Conservation (phyloP, 2,797 vertebrate species). For the Lemur catta region DNA sequence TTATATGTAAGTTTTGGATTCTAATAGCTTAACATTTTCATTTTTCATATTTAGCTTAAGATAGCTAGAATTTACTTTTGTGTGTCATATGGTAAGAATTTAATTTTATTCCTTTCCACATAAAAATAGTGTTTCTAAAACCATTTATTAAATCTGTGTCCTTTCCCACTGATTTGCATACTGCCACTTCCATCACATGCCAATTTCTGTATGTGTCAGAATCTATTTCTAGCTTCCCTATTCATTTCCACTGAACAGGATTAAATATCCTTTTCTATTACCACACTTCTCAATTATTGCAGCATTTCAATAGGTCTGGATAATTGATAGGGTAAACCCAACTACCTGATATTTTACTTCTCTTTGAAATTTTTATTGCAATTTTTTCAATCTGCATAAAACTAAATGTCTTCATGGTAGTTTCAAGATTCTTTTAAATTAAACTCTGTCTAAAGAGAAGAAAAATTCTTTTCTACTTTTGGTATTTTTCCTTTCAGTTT, state of each 20-base stretch:
- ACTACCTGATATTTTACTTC: neutral
- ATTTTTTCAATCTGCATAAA: neutral
- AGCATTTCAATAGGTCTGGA: neutral
- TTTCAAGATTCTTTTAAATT: constrained; percentile 19
- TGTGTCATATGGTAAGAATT: neutral
- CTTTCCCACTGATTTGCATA: neutral
- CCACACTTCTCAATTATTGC: neutral
- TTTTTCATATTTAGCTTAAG: constrained; percentile 17
- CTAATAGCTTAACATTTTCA: neutral
- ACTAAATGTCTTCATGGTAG: neutral
- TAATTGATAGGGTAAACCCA: neutral
- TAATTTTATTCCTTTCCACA: neutral
- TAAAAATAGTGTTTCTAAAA: constrained; percentile 20
- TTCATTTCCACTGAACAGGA: neutral
- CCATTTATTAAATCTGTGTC: neutral
- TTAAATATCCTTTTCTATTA: neutral
- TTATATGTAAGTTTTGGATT: neutral
- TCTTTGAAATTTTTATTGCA: neutral
- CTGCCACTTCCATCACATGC: neutral
- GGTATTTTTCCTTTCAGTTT: neutral
- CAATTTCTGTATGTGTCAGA: neutral
- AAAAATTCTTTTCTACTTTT: neutral
- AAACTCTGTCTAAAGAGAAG: neutral
- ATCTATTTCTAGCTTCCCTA: neutral
- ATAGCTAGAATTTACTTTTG: neutral